These are phyloP conservation scores for Allenopithecus nigroviridis DNA, from an alignment of 2,797 vertebrate genomes.

Conservation along the genomic window DNA sequence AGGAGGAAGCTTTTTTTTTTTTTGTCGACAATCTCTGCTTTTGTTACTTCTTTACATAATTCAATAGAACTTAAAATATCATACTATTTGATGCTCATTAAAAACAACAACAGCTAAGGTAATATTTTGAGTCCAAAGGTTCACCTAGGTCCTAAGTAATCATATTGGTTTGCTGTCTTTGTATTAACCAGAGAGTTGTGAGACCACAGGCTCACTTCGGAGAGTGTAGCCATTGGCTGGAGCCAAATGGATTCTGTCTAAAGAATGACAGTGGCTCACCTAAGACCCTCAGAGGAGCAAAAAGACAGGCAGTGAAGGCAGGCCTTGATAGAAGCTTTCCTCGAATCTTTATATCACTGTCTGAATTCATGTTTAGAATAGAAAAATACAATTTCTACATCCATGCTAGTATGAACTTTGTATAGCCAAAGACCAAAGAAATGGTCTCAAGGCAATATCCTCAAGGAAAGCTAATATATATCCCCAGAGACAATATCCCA, in stretches of 20 bases:
- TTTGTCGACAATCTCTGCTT: neutral
- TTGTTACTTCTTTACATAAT: constrained; percentile 18
- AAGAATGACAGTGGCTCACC: neutral
- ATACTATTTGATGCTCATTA: neutral
- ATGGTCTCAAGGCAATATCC: neutral
- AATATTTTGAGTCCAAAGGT: neutral
- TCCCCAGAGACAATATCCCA: neutral
- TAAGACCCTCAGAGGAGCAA: neutral
- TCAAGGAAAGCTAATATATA: neutral
- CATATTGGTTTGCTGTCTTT: neutral
- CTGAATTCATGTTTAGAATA: neutral
- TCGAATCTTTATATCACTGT: neutral
- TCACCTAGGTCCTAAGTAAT: neutral
- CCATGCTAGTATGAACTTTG: neutral
- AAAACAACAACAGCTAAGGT: neutral
- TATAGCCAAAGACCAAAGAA: neutral
- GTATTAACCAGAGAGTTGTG: neutral
- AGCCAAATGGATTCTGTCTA: neutral
- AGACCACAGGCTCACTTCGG: neutral
- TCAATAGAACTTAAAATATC: constrained; percentile 29
- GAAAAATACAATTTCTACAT: neutral
- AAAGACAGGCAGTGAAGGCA: neutral
- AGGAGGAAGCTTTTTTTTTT: neutral
- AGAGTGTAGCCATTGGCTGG: neutral
- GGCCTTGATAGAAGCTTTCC: neutral